Conservation (phyloP, 2,888 invertebrate species). For the Sepiola atlantica region DNA sequence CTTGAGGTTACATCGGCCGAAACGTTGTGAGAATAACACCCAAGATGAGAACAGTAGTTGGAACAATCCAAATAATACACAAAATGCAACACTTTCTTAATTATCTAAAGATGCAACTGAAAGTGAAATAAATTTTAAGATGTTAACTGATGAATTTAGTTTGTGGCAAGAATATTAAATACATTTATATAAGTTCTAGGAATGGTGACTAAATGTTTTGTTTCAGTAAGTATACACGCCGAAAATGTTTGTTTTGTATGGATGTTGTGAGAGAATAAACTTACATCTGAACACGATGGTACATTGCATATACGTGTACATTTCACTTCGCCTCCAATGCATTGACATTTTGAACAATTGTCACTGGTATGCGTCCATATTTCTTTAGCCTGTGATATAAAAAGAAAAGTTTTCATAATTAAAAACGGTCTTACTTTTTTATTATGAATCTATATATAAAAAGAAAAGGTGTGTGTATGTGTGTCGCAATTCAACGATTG, state of each 20-base stretch:
- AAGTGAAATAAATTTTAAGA: too few species aligned
- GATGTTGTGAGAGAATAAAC: background rate
- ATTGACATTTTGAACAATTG: slow-evolving; percentile 53
- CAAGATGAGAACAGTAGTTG: too few species aligned
- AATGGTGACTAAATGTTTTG: background rate
- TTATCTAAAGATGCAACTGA: too few species aligned
- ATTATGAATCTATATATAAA: too few species aligned
- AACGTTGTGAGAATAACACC: too few species aligned
- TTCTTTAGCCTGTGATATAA: slow-evolving; percentile 52
- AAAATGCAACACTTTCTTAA: too few species aligned
- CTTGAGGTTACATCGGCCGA: too few species aligned
- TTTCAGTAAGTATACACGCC: background rate
- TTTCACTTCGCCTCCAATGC: slow-evolving; percentile 51
- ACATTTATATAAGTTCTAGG: background rate
- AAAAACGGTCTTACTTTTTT: too few species aligned
- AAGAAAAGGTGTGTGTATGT: too few species aligned
- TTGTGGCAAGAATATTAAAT: background rate
- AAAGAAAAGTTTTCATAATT: background rate
- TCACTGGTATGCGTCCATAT: slow-evolving; percentile 49
- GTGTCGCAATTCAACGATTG: too few species aligned
- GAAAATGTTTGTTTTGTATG: background rate
- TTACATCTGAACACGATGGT: slow-evolving; percentile 53
- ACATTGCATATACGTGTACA: slow-evolving; percentile 53
- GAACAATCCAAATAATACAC: too few species aligned
- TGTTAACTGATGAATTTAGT: too few species aligned